These are phyloP conservation scores for Temnothorax unifasciatus DNA, from an alignment of 2,888 invertebrate species.

Conservation along the genomic window DNA sequence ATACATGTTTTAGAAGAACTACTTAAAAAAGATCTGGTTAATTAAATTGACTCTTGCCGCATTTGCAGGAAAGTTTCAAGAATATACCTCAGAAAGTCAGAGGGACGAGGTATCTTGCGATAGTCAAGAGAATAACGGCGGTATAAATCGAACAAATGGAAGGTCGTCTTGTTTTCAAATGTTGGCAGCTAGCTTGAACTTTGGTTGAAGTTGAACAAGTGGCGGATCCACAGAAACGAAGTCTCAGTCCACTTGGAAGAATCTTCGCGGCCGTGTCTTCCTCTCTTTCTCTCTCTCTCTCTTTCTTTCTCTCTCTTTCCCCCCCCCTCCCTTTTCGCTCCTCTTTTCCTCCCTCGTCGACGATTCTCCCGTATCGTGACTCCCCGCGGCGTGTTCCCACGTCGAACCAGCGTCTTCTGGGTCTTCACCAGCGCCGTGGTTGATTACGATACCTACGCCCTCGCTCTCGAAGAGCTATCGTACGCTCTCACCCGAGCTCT, in stretches of 20 bases:
- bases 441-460: slow-evolving; percentile 82
- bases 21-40: neutral
- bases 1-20: neutral
- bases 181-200: slow-evolving; percentile 42
- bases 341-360: slow-evolving; percentile 25
- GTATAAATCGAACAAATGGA: slow-evolving; percentile 24
- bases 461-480: slow-evolving; percentile 72
- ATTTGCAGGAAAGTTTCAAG: neutral
- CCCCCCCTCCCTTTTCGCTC: neutral
- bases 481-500: slow-evolving; percentile 54
- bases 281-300: neutral
- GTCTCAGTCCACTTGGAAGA: slow-evolving; percentile 72
- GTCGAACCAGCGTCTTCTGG: slow-evolving; percentile 80
- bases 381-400: slow-evolving; percentile 83
- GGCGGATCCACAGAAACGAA: slow-evolving; percentile 78
- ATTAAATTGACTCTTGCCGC: slow-evolving; percentile 4
- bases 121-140: neutral
- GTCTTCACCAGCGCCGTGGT: slow-evolving; percentile 75
- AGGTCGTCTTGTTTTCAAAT: slow-evolving; percentile 54
- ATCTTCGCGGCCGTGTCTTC: slow-evolving; percentile 39
- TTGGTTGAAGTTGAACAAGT: slow-evolving; percentile 73
- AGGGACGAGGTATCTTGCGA: neutral
- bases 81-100: neutral
- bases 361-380: slow-evolving; percentile 72
- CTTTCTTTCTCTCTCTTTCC: too few species aligned